Percentiles rank a stretch among this genome's conserved stretches.
Evolutionary conservation across 2,888 invertebrate genomes (phyloP).

Genomic region (Elmis aenea): DNA sequence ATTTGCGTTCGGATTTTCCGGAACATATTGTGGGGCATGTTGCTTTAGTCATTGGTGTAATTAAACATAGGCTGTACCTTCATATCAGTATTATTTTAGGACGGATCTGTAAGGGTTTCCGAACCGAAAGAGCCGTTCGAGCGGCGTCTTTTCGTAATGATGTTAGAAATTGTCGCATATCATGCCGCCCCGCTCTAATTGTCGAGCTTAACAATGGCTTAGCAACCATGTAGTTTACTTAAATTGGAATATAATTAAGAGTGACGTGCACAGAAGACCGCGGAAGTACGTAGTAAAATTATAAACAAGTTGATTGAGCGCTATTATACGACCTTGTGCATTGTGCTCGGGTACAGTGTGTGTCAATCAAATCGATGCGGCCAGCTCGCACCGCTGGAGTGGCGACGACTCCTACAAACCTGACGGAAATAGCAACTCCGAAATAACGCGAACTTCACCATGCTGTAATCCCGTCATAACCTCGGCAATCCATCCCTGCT

Average conservation of each 20-base stretch:
- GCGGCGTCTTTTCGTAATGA: too few species aligned
- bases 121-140: too few species aligned
- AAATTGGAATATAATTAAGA: slow-evolving; percentile 21
- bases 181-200: not conserved
- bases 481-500: slow-evolving; percentile 18
- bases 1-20: too few species aligned
- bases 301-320: slow-evolving; percentile 29
- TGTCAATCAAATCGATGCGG: slow-evolving; percentile 29
- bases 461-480: slow-evolving; percentile 16
- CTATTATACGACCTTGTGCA: slow-evolving; percentile 31
- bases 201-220: not conserved
- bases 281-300: slow-evolving; percentile 25
- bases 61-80: slow-evolving; percentile 10
- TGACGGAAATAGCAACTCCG: slow-evolving; percentile 22
- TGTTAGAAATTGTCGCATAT: not conserved
- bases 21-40: too few species aligned
- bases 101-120: too few species aligned
- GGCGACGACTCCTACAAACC: slow-evolving; percentile 20
- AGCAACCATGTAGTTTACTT: slow-evolving; percentile 14
- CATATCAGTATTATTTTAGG: slow-evolving; percentile 18
- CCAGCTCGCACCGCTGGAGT: slow-evolving; percentile 9
- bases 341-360: slow-evolving; percentile 20
- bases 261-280: slow-evolving; percentile 23
- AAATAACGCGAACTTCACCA: slow-evolving; percentile 19
- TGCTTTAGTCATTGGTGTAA: too few species aligned